phyloP scores from a whole-genome alignment of 2,797 vertebrate species.

The Myiotriccus ornatus region DNA sequence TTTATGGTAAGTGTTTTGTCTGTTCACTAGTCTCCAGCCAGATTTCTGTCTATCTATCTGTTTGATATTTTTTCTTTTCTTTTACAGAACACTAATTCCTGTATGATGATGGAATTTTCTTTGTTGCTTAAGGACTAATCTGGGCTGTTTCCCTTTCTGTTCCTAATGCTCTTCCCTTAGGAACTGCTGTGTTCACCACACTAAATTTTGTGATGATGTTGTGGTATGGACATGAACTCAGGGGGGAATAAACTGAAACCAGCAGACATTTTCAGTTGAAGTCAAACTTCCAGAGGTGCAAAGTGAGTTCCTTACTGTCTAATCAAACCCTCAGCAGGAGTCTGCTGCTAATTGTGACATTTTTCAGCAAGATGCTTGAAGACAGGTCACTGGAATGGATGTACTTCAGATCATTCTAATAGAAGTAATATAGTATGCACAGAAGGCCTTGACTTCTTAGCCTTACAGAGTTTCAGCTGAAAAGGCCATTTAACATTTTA shows the following conservation, averaged over 20 bases:
- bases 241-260: slow-evolving; percentile 4
- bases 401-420: slow-evolving; percentile 43
- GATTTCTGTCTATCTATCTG: background rate
- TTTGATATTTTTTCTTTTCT: background rate
- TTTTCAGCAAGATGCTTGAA: slow-evolving; percentile 17
- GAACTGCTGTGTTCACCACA: background rate
- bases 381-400: slow-evolving; percentile 37
- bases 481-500: slow-evolving; percentile 12
- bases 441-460: background rate
- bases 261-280: slow-evolving; percentile 34
- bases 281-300: slow-evolving; percentile 29
- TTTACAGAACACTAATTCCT: background rate
- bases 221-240: background rate
- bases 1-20: background rate
- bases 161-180: background rate
- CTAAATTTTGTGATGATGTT: background rate
- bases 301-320: slow-evolving; percentile 7
- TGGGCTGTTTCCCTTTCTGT: background rate
- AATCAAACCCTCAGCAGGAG: slow-evolving; percentile 52
- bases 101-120: background rate
- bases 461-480: background rate
- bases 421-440: background rate
- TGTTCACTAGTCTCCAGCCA: background rate
- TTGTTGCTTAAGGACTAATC: background rate
- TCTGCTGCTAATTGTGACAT: slow-evolving; percentile 55